Percentiles rank a stretch among this genome's conserved stretches.
Conservation (phyloP, 1,140 invertebrate genomes). For the Eriosoma lanigerum region DNA sequence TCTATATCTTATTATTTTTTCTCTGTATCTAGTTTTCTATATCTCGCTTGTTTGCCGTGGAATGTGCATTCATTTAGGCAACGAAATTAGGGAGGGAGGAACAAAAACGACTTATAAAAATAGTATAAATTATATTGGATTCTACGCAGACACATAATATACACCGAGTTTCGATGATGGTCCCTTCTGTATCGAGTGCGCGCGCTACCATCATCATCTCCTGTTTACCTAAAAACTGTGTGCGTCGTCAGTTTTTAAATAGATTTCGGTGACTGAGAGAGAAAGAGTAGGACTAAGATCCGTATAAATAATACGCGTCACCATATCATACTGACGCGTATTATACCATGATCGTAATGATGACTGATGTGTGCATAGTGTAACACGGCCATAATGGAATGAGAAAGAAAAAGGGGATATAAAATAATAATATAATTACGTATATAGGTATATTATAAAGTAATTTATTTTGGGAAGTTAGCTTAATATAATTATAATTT, state of each 20-base stretch:
- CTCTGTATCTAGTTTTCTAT: too few relatives aligned
- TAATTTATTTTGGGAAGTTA: too few relatives aligned
- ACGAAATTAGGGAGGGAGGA: not conserved
- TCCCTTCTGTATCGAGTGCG: not conserved
- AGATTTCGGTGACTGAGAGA: conserved; percentile 4
- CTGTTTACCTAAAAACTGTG: conserved; percentile 38
- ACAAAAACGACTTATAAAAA: conserved; percentile 39
- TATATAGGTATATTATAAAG: too few relatives aligned
- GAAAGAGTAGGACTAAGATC: not conserved
- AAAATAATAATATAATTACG: too few relatives aligned
- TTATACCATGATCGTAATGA: too few relatives aligned
- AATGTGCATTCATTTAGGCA: too few relatives aligned
- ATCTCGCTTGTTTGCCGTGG: too few relatives aligned
- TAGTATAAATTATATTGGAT: conserved; percentile 20
- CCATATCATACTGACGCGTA: not conserved
- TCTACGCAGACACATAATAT: not conserved
- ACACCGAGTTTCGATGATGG: not conserved
- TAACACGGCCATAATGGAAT: too few relatives aligned
- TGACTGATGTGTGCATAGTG: too few relatives aligned
- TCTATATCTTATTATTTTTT: too few relatives aligned
- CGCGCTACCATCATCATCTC: not conserved
- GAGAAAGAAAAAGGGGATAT: too few relatives aligned
- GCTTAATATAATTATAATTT: too few relatives aligned
- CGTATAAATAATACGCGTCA: not conserved
- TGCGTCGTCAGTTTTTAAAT: conserved; percentile 37